Evolutionary conservation across 2,113 vertebrate genomes (phyloP), one percentile per base, ranked within the genome.

Genomic region (Stercorarius parasiticus): DNA sequence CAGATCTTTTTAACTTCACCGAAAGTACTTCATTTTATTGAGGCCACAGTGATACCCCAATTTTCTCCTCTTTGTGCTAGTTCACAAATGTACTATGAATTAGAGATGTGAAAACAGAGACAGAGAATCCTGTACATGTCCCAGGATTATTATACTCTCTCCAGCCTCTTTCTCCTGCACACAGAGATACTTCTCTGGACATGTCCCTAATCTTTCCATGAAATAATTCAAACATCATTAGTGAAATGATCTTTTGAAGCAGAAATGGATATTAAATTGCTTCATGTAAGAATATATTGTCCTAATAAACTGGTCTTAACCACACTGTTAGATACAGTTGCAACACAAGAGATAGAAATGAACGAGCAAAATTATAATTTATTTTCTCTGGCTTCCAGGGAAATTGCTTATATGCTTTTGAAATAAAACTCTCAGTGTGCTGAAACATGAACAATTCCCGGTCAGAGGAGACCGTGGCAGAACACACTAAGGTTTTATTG

Each of bases 321-420:
- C 67, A 69, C 8, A 7, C 11, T 84, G 47, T 61, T 91, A 84
- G 59, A 79, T 59, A 76, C 52, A 89, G 83, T 89, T 93, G 43
- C 43, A 91, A 85, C 20, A 87, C 15, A 90, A 92, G 40, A 56
- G 36, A 91, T 55, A 92, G 52, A 93, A 92, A 88, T 40, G 27
- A 91, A 95, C 18, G 29, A 74, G 55, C 36, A 94, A 86, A 88
- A 92, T 71, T n/a, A 61, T 56, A 0, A 61, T 95, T 93, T 95
- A 49, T 91, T 92, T 95, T 91, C 30, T 78, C 86, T 88, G 40
- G 72, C 52, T 91, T 64, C 65, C 65, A 56, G 59, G 72, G 21
- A 92, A 91, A 88, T 93, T 88, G 30, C 76, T 92, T 91, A 61
- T 92, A 43, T 87, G 52, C 34, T 94, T 96, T 91, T 77, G 73